These are phyloP conservation scores for Escarpia spicata DNA, from an alignment of 2,888 invertebrate species.

Conservation along the genomic window DNA sequence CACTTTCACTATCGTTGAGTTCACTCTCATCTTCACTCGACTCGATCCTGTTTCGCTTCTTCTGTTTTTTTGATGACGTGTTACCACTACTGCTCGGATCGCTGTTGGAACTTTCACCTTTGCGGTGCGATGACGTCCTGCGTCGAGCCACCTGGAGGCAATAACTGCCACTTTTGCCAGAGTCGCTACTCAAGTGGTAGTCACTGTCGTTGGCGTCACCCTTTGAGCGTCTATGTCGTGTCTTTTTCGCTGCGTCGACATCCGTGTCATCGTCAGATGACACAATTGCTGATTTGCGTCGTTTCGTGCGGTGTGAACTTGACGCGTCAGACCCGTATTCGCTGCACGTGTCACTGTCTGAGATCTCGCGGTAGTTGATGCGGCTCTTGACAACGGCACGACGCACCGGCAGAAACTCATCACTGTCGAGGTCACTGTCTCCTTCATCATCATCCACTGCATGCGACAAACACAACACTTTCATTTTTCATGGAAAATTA, in stretches of 20 bases:
- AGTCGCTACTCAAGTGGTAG: slow-evolving; percentile 25
- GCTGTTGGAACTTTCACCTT: neutral
- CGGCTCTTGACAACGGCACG: slow-evolving; percentile 25
- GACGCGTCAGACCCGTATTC: neutral
- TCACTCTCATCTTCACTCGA: neutral
- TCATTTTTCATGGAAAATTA: neutral
- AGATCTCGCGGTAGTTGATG: slow-evolving; percentile 32
- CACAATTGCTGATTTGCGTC: neutral
- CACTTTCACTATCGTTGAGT: neutral
- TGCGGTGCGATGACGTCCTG: neutral
- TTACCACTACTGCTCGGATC: neutral
- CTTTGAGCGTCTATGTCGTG: slow-evolving; percentile 17
- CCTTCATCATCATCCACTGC: slow-evolving; percentile 29
- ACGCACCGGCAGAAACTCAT: slow-evolving; percentile 19
- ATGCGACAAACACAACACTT: neutral
- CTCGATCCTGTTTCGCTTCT: neutral
- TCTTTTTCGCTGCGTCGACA: neutral
- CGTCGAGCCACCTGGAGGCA: neutral
- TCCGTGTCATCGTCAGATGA: neutral
- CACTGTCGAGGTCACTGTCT: slow-evolving; percentile 24
- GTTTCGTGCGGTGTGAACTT: neutral
- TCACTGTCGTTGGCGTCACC: slow-evolving; percentile 28
- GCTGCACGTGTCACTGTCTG: slow-evolving; percentile 7
- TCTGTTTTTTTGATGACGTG: neutral
- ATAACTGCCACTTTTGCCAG: neutral